Conservation (phyloP, 2,113 vertebrate genomes). For the Manacus vitellinus region DNA sequence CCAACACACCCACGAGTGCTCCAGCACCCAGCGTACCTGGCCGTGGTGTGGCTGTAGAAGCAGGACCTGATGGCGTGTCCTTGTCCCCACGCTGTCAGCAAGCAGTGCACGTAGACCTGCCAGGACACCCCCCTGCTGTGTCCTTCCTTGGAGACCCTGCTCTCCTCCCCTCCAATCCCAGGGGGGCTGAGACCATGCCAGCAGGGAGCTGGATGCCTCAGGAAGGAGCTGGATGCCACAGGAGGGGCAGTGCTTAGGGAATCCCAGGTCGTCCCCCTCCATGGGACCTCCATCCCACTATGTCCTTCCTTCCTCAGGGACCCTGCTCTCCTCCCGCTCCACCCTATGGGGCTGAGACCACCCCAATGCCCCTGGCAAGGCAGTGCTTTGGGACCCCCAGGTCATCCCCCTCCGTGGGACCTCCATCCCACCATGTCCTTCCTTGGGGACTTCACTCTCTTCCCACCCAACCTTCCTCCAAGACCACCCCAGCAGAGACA, state of each 20-base stretch:
- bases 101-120: slow-evolving; percentile 46
- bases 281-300: no score
- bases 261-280: no score
- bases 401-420: background rate
- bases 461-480: background rate
- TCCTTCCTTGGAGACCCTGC: background rate
- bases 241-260: no score
- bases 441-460: background rate
- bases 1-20: background rate
- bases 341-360: background rate
- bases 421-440: background rate
- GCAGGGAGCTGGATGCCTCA: background rate
- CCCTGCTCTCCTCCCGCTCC: no score
- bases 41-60: background rate
- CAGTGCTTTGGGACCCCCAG: background rate
- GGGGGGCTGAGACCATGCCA: background rate
- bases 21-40: background rate
- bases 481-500: no score
- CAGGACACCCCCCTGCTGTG: accelerated
- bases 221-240: background rate
- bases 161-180: background rate
- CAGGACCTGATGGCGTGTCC: background rate
- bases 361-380: background rate
- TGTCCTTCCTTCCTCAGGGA: no score
- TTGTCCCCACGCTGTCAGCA: background rate